Evolutionary conservation across 2,797 vertebrate species (phyloP).

Genomic region (Fundulus diaphanus): DNA sequence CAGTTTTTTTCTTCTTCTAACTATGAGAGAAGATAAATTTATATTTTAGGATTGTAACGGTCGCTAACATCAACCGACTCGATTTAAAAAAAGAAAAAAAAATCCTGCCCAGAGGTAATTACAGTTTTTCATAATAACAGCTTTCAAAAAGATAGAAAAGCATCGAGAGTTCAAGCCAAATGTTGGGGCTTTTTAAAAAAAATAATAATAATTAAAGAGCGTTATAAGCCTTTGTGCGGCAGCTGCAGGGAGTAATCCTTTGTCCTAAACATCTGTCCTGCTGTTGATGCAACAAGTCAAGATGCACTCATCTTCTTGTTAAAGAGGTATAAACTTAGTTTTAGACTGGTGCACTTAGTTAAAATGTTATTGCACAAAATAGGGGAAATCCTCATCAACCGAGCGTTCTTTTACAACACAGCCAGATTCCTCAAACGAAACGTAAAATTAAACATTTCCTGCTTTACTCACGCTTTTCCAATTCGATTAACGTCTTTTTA

Average conservation of each 20-base stretch:
- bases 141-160: conserved; percentile 48
- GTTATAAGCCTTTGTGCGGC: conserved; percentile 31
- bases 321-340: not conserved
- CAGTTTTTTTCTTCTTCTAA: too few species aligned
- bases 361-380: not conserved
- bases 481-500: not conserved
- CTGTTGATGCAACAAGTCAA: conserved; percentile 57
- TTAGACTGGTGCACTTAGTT: fast-evolving
- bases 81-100: too few species aligned
- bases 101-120: conserved; percentile 60
- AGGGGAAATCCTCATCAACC: not conserved
- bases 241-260: conserved; percentile 71
- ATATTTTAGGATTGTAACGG: conserved; percentile 11
- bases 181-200: conserved; percentile 32
- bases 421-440: conserved; percentile 15
- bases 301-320: conserved; percentile 7
- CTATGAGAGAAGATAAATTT: not conserved
- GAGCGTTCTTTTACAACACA: not conserved
- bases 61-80: conserved; percentile 28
- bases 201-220: too few species aligned
- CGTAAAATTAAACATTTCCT: fast-evolving
- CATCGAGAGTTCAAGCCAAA: conserved; percentile 13
- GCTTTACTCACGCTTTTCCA: fast-evolving
- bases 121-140: conserved; percentile 70
- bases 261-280: conserved; percentile 80